A percentile compares a stretch with the other conserved stretches of the same genome.
phyloP scores from a whole-genome alignment of 2,797 vertebrate species.

The Myiothlypis coronata region DNA sequence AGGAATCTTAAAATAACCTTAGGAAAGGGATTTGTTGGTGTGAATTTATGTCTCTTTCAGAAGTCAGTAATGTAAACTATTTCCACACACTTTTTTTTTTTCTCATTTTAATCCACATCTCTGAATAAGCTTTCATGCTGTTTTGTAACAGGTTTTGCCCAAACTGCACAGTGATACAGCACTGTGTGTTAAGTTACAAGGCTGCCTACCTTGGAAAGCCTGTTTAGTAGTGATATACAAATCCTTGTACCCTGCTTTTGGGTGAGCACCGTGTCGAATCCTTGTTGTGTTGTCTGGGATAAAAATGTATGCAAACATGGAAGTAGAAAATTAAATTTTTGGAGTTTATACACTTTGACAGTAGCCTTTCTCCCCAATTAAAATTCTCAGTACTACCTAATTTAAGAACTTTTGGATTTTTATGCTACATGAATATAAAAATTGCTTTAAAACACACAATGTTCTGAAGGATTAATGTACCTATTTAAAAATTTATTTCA shows the following conservation, averaged over 20 bases:
- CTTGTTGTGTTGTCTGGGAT: neutral
- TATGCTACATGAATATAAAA: neutral
- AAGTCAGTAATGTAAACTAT: neutral
- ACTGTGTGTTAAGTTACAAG: neutral
- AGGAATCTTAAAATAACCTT: neutral
- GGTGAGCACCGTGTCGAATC: accelerated
- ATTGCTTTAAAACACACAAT: neutral
- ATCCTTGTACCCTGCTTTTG: neutral
- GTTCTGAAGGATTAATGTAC: neutral
- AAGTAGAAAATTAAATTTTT: neutral
- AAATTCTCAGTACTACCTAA: neutral
- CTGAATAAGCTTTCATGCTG: neutral
- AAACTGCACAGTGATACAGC: neutral
- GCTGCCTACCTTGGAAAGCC: neutral
- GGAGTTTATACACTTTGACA: neutral
- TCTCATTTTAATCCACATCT: neutral
- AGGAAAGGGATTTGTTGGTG: neutral
- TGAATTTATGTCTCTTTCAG: neutral
- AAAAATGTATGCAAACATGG: neutral
- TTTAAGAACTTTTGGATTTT: neutral
- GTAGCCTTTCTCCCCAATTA: neutral
- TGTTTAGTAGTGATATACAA: neutral
- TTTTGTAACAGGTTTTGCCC: neutral
- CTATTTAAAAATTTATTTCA: neutral
- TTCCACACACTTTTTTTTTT: neutral